Evolutionary conservation across 2,888 invertebrate species (phyloP).

Genomic region (Seira musarum): DNA sequence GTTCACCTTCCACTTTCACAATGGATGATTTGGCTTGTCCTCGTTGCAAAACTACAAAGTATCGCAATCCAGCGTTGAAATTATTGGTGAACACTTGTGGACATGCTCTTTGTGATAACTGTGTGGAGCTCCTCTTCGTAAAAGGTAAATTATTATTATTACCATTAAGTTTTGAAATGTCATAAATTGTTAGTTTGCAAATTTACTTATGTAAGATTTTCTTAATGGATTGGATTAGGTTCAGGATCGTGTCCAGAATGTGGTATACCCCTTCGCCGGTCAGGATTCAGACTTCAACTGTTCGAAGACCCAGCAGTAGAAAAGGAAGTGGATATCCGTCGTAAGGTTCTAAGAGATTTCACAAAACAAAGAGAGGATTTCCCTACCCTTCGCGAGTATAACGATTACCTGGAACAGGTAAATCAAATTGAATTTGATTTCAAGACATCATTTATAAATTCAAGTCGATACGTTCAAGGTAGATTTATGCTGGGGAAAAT

Average conservation of each 20-base stretch:
- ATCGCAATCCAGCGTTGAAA: constrained; percentile 95
- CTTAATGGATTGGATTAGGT: too few species aligned
- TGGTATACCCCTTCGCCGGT: constrained; percentile 87
- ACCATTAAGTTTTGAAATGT: too few species aligned
- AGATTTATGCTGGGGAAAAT: too few species aligned
- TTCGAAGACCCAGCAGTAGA: constrained; percentile 98
- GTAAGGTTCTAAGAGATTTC: constrained; percentile 89
- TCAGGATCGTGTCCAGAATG: constrained; percentile 97
- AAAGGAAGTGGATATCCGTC: constrained; percentile 96
- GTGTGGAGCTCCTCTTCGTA: constrained; percentile 95
- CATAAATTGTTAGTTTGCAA: too few species aligned
- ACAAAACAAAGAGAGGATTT: constrained; percentile 98
- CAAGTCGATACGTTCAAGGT: too few species aligned
- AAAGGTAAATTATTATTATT: constrained; percentile 81
- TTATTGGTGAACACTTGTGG: constrained; percentile 99
- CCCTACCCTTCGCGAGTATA: constrained; percentile 84
- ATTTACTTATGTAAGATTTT: too few species aligned
- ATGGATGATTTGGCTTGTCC: constrained; percentile 82
- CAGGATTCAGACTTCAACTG: constrained; percentile 93
- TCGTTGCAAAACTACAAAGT: constrained; percentile 96
- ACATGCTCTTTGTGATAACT: constrained; percentile 97
- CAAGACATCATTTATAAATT: too few species aligned
- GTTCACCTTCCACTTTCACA: too few species aligned
- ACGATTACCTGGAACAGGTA: constrained; percentile 94
- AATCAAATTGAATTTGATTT: neutral